A percentile compares a stretch with the other conserved stretches of the same genome.
These are phyloP conservation scores for Champsocephalus esox DNA, from an alignment of 2,797 vertebrate genomes.

Conservation along the genomic window DNA sequence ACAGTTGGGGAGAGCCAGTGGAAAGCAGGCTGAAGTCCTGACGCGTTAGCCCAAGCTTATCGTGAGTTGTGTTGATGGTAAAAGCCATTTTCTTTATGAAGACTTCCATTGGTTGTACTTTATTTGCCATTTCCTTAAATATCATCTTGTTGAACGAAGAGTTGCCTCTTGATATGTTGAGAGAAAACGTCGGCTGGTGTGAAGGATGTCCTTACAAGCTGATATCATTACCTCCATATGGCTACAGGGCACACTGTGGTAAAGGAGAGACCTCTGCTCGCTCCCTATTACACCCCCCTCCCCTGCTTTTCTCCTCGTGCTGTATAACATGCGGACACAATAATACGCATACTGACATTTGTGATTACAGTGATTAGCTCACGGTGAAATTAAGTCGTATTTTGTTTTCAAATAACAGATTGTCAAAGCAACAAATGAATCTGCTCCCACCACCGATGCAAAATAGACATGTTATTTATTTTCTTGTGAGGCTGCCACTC, in stretches of 20 bases:
- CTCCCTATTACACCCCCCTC: neutral
- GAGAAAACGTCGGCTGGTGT: slow-evolving; percentile 35
- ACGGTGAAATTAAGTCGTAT: slow-evolving; percentile 75
- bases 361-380: slow-evolving; percentile 77
- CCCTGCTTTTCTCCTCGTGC: slow-evolving; percentile 18
- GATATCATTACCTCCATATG: slow-evolving; percentile 52
- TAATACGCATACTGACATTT: slow-evolving; percentile 56
- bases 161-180: slow-evolving; percentile 18
- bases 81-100: slow-evolving; percentile 20
- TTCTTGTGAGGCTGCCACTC: slow-evolving; percentile 68
- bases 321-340: slow-evolving; percentile 3
- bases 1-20: slow-evolving; percentile 42
- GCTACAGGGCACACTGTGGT: slow-evolving; percentile 19
- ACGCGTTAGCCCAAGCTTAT: slow-evolving; percentile 53
- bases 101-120: slow-evolving; percentile 13
- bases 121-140: neutral
- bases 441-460: slow-evolving; percentile 62
- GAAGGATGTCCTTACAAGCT: slow-evolving; percentile 51
- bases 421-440: slow-evolving; percentile 81
- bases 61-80: slow-evolving; percentile 58
- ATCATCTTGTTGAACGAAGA: slow-evolving; percentile 27
- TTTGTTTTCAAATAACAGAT: slow-evolving; percentile 74
- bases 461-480: slow-evolving; percentile 75
- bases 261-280: slow-evolving; percentile 24
- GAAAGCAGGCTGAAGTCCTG: slow-evolving; percentile 42